Evolutionary conservation across 2,113 vertebrate species (phyloP).

Genomic region (Bujurquina vittata): DNA sequence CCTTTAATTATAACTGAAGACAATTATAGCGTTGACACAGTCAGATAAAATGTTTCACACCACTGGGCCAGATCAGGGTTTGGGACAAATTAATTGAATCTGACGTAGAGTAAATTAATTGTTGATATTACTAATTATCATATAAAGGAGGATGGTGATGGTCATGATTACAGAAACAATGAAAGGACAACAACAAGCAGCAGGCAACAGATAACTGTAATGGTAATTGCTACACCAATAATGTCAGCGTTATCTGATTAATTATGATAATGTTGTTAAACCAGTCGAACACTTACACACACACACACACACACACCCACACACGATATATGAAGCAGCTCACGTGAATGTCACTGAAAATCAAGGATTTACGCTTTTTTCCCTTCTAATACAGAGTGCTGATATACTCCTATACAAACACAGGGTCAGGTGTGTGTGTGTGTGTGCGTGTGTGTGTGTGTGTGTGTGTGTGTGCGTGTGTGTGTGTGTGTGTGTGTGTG

Average conservation of each 20-base stretch:
- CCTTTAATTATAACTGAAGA: conserved; percentile 21
- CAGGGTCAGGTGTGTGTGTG: background rate
- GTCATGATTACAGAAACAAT: conserved; percentile 58
- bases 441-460: no score
- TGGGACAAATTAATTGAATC: conserved; percentile 23
- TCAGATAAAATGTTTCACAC: conserved; percentile 19
- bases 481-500: background rate
- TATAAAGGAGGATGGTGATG: conserved; percentile 36
- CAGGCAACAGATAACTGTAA: conserved; percentile 41
- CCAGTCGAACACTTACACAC: background rate
- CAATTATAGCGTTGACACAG: conserved; percentile 18
- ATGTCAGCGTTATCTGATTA: conserved; percentile 58
- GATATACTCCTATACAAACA: background rate
- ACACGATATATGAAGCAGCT: background rate
- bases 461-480: no score
- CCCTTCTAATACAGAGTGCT: background rate
- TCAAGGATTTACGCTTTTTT: background rate
- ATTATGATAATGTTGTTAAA: conserved; percentile 63
- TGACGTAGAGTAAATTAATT: conserved; percentile 38
- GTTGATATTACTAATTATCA: conserved; percentile 50
- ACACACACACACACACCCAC: no score
- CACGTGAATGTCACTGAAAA: conserved; percentile 14
- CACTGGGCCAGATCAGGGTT: conserved; percentile 14
- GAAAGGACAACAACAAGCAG: conserved; percentile 54
- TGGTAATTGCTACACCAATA: conserved; percentile 58